phyloP scores from a whole-genome alignment of 1,140 invertebrate species.

The Lepidurus couesii region DNA sequence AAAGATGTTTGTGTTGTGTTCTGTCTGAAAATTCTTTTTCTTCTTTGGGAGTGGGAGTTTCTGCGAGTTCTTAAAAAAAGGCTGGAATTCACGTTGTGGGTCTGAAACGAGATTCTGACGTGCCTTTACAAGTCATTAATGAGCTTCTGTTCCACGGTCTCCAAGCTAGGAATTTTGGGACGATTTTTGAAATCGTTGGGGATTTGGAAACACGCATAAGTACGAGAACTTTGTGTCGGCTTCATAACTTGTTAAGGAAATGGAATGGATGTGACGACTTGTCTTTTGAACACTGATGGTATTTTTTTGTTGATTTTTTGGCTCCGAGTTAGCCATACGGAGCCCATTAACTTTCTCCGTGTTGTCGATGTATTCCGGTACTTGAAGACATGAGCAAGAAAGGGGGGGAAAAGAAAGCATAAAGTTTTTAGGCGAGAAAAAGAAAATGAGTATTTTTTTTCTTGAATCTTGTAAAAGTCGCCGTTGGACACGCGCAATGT shows the following conservation, averaged over 20 bases:
- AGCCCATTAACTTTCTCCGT: no score
- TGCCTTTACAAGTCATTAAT: background rate
- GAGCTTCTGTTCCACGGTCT: background rate
- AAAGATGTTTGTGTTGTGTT: no score
- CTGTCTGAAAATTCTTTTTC: background rate
- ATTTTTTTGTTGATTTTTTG: no score
- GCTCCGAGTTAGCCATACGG: no score
- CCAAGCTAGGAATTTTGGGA: background rate
- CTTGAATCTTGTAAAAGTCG: background rate
- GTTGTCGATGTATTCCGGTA: no score
- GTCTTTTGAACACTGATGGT: no score
- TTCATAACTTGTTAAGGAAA: no score
- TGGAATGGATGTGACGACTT: no score
- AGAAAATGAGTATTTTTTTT: background rate
- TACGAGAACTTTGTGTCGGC: no score
- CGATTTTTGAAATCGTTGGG: background rate
- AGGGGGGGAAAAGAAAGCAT: no score
- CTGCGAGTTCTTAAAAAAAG: background rate
- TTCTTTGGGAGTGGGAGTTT: background rate
- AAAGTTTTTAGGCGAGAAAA: no score
- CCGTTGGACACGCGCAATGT: background rate
- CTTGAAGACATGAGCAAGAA: no score
- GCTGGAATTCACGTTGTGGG: background rate
- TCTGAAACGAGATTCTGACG: background rate
- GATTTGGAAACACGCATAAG: background rate